These are phyloP conservation scores for Arnoldichthys spilopterus DNA, from an alignment of 2,797 vertebrate species.

Conservation along the genomic window DNA sequence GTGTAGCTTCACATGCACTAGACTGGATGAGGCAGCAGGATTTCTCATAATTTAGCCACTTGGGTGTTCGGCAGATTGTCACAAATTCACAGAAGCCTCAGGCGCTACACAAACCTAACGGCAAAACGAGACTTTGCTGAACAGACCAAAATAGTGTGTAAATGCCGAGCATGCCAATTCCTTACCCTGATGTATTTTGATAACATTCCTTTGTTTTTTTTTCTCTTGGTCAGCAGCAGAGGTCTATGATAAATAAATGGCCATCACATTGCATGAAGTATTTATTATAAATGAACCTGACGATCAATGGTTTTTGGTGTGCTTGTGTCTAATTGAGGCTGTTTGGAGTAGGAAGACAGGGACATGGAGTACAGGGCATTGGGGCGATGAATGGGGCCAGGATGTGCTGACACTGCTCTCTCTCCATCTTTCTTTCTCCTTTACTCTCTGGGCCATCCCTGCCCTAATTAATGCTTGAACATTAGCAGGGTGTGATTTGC, in stretches of 20 bases:
- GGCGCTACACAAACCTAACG: not conserved
- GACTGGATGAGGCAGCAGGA: not conserved
- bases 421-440: not conserved
- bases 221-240: not conserved
- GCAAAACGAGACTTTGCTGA: constrained; percentile 25
- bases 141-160: not conserved
- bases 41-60: constrained; percentile 5
- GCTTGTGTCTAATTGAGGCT: constrained; percentile 4
- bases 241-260: constrained; percentile 2
- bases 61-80: not conserved
- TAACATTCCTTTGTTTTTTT: not conserved
- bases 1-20: not conserved
- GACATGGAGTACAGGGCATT: constrained; percentile 9
- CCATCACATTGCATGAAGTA: not conserved
- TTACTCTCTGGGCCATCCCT: not conserved
- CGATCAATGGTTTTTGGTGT: not conserved
- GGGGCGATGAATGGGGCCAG: constrained; percentile 2
- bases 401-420: constrained; percentile 2
- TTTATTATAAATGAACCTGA: not conserved
- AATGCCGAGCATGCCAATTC: not conserved
- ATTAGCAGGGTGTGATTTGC: not conserved
- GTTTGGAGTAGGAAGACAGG: not conserved
- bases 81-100: not conserved
- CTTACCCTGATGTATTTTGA: not conserved
- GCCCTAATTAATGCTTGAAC: constrained; percentile 11